Base-by-base conservation (phyloP, 2,113 vertebrate species). In the Synodontis membranacea region DNA sequence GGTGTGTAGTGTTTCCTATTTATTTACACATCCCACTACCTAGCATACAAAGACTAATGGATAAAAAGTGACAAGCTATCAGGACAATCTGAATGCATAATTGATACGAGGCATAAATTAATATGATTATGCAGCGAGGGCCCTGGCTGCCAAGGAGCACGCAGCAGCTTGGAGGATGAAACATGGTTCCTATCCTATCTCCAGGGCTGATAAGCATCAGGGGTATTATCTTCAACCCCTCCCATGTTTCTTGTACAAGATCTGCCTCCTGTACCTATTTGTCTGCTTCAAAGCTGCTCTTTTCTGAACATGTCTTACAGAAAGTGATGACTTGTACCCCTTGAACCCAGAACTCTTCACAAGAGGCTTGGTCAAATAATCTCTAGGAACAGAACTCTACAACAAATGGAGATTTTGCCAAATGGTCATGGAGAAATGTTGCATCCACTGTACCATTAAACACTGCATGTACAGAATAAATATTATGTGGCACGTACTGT, bases 1-100 rank as follows among this genome's bases (percentile, higher is more conserved):
- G 95, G 95, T 92, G 87, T 95, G 94, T 94, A 95, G 52, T 68
- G 70, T 90, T 87, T 88, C 89, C 89, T 87, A 87, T 92, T 91
- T 92, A 91, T 89, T 90, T 90, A 90, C 86, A 56, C 84, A 88
- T 85, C 84, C 74, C 62, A 80, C 82, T 76, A 87, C 75, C 64
- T 81, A n/a, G 48, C 84, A 34, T 84, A 86, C 80, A 95, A 96
- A 96, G 88, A 91, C 96, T 92, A 95, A 94, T 95, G 96, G 96
- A 96, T 96, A 95, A 96, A 97, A 96, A 93, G 95, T 96, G 96
- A 97, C 96, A 97, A 95, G 95, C 95, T 96, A 96, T 96, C 96
- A 91, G 92, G 92, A 93, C 94, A 96, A 96, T 95, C 93, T 95
- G 95, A 96, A 97, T 97, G 96, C 95, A 97, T 97, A 97, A 97